Base-by-base conservation (phyloP, 1,140 invertebrate genomes). In the Ceratina australensis region DNA sequence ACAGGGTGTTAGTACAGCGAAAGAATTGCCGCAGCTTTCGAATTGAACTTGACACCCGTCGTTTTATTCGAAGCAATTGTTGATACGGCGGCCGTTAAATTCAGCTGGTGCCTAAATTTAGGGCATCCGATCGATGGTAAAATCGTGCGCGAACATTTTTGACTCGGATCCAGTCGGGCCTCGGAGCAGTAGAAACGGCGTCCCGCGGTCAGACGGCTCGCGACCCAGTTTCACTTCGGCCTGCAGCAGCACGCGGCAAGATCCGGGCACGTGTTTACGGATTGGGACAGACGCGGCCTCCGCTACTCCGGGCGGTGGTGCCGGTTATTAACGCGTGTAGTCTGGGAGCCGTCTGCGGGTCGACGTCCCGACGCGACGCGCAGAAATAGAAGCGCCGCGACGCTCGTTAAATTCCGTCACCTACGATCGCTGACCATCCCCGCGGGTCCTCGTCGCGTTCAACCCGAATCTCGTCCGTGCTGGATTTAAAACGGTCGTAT, bases 321-420 rank as follows among this genome's bases (percentile, higher is more conserved):
- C 28, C 47, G 78, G 80, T 84, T 85, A 85, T 89, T 89, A 87
- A 71, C 67, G 81, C 85, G 80, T 84, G 77, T 88, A 90, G 91
- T 92, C 90, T 92, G 89, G 89, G 87, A 90, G 87, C 84, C 85
- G 90, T 92, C 91, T 91, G 86, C 89, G 88, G 91, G 91, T 92
- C 91, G 91, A 91, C 89, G 91, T 85, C 90, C 28, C 28, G 28
- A 33, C 28, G 28, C 91, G 89, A 88, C 90, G 89, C 79, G 87
- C 89, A 90, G 87, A 89, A 92, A 92, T 92, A 92, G 90, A 87
- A 89, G 84, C 89, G 85, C 86, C 87, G 85, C 88, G 86, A 89
- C 88, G 87, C 87, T 90, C 81, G 86, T 84, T 86, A 87, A 86
- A 84, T 90, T 91, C 84, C 90, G 88, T 92, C 90, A 90, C 87